Conservation (phyloP, 2,797 vertebrate genomes). For the Halcyon leucocephala region DNA sequence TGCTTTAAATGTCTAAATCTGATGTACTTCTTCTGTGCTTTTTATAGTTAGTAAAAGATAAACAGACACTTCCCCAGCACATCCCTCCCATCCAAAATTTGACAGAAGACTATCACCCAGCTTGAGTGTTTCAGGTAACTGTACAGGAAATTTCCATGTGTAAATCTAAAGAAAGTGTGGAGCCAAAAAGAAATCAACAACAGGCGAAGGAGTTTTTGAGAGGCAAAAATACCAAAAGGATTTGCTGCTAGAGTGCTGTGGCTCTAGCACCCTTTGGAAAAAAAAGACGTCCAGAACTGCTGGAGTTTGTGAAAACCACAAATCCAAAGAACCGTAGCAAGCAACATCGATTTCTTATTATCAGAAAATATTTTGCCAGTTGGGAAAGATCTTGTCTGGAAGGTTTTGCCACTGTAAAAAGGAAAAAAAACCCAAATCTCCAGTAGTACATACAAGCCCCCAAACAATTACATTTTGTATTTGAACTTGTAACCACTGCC, state of each 20-base stretch:
- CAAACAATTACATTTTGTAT: not conserved
- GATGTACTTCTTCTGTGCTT: not conserved
- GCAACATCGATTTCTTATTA: not conserved
- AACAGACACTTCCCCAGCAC: not conserved
- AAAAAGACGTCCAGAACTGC: not conserved
- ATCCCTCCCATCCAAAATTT: not conserved
- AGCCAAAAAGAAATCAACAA: not conserved
- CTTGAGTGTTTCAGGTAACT: not conserved
- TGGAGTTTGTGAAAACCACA: not conserved
- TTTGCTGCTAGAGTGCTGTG: not conserved
- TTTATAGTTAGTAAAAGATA: not conserved
- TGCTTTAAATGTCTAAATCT: not conserved
- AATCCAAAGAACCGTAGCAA: not conserved
- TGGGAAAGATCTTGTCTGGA: not conserved
- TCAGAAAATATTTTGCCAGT: not conserved
- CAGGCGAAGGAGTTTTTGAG: not conserved
- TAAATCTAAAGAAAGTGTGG: not conserved
- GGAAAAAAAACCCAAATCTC: not conserved
- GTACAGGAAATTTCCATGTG: not conserved
- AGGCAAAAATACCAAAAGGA: not conserved
- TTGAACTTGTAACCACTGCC: not conserved
- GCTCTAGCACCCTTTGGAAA: not conserved
- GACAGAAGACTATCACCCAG: not conserved
- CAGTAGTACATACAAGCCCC: rapidly evolving
- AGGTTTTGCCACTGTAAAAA: not conserved